These are phyloP conservation scores for Galeopsomyia nigrocyanea DNA, from an alignment of 2,888 invertebrate species.

Conservation along the genomic window DNA sequence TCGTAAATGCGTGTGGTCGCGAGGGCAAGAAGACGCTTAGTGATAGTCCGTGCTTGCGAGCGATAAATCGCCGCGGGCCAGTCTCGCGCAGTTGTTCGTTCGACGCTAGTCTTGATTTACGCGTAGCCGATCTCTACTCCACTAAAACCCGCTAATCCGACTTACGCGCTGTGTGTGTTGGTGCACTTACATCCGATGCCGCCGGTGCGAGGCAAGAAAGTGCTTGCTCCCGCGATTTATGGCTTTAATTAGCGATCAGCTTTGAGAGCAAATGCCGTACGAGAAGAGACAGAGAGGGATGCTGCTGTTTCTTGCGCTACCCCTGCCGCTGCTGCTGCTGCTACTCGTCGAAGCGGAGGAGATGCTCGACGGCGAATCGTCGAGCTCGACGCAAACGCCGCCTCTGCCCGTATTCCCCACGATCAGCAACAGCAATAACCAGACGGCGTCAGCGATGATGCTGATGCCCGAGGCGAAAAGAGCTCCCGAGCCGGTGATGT, in stretches of 20 bases:
- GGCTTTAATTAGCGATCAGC: constrained; percentile 22
- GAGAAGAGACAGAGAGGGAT: too few relatives aligned
- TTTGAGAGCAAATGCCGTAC: background rate
- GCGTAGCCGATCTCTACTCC: background rate
- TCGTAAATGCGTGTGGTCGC: constrained; percentile 16
- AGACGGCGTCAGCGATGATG: background rate
- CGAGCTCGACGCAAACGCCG: background rate
- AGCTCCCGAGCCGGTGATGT: constrained; percentile 47
- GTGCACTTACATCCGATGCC: background rate
- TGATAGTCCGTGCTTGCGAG: too few relatives aligned
- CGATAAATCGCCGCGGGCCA: too few relatives aligned
- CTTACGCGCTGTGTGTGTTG: background rate
- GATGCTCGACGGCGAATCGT: background rate
- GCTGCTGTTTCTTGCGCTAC: too few relatives aligned
- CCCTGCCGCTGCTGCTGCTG: background rate
- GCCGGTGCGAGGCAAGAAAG: background rate
- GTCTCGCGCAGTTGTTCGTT: background rate
- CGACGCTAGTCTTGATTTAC: background rate
- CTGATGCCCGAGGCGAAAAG: constrained; percentile 40
- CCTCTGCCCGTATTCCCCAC: background rate
- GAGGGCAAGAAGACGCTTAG: background rate
- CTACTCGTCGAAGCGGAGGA: background rate
- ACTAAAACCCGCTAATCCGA: background rate
- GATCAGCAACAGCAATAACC: background rate
- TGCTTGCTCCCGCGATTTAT: constrained; percentile 5